Evolutionary conservation across 2,888 invertebrate genomes (phyloP).

Genomic region (Caenorhabditis sp.): DNA sequence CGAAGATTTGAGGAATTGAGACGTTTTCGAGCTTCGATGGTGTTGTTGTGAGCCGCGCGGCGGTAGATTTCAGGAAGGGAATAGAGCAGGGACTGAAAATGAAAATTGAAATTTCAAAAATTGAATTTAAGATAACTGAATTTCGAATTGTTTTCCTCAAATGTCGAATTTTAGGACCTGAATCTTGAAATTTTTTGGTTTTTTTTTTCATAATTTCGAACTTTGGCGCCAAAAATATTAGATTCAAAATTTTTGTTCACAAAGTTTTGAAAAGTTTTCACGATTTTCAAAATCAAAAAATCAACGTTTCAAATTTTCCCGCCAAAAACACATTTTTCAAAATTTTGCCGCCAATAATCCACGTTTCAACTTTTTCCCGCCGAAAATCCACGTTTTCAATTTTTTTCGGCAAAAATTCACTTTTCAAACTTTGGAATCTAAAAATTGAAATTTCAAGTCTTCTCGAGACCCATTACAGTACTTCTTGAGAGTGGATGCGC

Average conservation of each 20-base stretch:
- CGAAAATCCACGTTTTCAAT: background rate
- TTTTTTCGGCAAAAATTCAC: background rate
- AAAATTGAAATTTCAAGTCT: too few species aligned
- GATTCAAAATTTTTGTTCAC: too few species aligned
- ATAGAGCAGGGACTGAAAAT: conserved; percentile 13
- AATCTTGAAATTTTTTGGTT: background rate
- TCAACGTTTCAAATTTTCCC: background rate
- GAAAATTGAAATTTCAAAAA: background rate
- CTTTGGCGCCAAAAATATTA: background rate
- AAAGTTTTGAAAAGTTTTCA: too few species aligned
- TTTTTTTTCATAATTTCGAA: background rate
- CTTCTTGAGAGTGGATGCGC: too few species aligned
- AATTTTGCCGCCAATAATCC: too few species aligned
- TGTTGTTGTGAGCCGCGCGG: conserved; percentile 19
- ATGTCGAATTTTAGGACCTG: too few species aligned
- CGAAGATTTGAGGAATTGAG: conserved; percentile 3
- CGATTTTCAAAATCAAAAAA: too few species aligned
- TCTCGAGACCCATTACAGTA: too few species aligned
- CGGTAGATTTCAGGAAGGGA: conserved; percentile 29
- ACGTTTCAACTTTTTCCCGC: too few species aligned
- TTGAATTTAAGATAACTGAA: background rate
- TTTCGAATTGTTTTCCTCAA: background rate
- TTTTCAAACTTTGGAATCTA: too few species aligned
- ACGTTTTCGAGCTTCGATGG: conserved; percentile 10
- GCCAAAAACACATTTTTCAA: too few species aligned